These are phyloP conservation scores for Microctenopoma steveboyesi DNA, from an alignment of 2,797 vertebrate species.

Conservation along the genomic window DNA sequence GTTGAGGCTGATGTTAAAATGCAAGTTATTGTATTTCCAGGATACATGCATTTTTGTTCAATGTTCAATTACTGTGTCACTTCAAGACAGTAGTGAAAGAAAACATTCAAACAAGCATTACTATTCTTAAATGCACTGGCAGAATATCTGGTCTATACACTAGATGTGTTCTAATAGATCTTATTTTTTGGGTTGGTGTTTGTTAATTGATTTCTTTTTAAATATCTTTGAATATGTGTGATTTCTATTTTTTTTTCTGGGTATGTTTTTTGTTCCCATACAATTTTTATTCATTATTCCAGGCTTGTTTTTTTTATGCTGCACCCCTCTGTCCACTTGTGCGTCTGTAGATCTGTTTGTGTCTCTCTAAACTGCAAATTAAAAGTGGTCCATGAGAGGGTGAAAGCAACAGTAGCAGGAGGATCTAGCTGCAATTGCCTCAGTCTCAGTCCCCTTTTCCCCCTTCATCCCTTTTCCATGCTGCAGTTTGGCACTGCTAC, in stretches of 20 bases:
- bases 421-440: conserved; percentile 7
- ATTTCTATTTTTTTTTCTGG: no score
- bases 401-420: conserved; percentile 13
- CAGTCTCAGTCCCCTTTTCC: conserved; percentile 5
- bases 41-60: not conserved
- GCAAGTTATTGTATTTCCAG: not conserved
- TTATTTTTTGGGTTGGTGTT: not conserved
- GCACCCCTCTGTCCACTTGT: not conserved
- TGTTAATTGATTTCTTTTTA: no score
- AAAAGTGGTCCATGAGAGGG: conserved; percentile 22
- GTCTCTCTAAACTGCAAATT: conserved; percentile 6
- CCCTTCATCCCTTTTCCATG: not conserved
- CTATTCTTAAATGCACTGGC: not conserved
- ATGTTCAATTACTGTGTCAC: not conserved
- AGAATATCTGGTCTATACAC: no score
- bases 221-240: no score
- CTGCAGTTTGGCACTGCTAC: conserved; percentile 22
- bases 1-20: not conserved
- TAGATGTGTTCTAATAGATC: not conserved
- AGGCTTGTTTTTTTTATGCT: not conserved
- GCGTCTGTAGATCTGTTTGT: conserved; percentile 3
- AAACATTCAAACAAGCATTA: not conserved
- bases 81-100: not conserved
- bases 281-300: conserved; percentile 1
- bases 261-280: conserved; percentile 6